Evolutionary conservation across 2,797 vertebrate genomes (phyloP), one percentile per base, ranked within the genome.

Genomic region (Prunella strophiata): DNA sequence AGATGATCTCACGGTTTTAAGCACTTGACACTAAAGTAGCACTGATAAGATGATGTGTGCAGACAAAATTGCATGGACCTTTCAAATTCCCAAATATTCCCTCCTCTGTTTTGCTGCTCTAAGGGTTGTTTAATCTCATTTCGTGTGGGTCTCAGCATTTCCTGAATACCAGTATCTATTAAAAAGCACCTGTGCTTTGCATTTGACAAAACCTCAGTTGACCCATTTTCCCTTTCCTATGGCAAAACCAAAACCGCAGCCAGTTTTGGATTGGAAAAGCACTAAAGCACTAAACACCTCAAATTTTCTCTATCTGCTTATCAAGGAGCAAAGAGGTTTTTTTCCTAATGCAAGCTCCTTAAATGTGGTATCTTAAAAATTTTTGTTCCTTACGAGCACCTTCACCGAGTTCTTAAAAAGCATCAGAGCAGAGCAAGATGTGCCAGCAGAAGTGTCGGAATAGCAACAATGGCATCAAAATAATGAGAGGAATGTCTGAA

Each of bases 371-470:
- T 27, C 54, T 80, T 47, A 77, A 74, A 85, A 85, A 16, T 30
- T 47, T 3, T 0, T 21, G n/a, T 40, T 62, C 38, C 2, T 72
- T 40, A 21, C 0, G 0, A 84, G 70, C 27, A 14, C 43, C 85
- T 75, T 73, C 67, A 25, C 10, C 0, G 1, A 71, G 71, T 55
- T 92, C 66, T 66, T 85, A 30, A 70, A 89, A 87, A 87, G 43
- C 19, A 55, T 32, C 70, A 19, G 29, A 65, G 76, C 4, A 2
- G 77, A 65, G 79, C 58, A 40, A 43, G 74, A 68, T 0, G 0
- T 75, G n/a, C 40, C 50, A 67, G 42, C 51, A 82, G 45, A 74
- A 80, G 51, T 36, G 55, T 89, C 81, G 3, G 55, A 93, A 82
- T 16, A 92, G 45, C 77, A 63, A 7, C 55, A 70, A 59, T 18